phyloP scores from a whole-genome alignment of 1,140 invertebrate genomes.

The Propsilocerus akamusi region DNA sequence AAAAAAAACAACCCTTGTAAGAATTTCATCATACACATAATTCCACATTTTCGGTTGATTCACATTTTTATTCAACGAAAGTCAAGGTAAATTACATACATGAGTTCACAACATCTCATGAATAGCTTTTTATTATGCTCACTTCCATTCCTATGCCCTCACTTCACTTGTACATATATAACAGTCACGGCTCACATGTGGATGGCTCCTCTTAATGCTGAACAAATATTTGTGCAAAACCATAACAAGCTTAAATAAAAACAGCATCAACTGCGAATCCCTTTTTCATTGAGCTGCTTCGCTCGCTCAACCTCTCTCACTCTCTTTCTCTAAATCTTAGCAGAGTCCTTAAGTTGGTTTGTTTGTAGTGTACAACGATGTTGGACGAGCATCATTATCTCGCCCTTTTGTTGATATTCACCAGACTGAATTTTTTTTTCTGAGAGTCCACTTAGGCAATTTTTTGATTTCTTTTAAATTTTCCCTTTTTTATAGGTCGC shows the following conservation, averaged over 20 bases:
- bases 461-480: background rate
- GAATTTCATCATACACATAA: too few relatives aligned
- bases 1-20: background rate
- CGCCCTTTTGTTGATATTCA: too few relatives aligned
- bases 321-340: too few relatives aligned
- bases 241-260: too few relatives aligned
- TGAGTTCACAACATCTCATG: slow-evolving; percentile 3
- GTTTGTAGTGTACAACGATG: too few relatives aligned
- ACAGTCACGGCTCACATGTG: background rate
- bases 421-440: background rate
- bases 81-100: slow-evolving; percentile 6
- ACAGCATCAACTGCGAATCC: too few relatives aligned
- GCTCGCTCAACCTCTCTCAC: too few relatives aligned
- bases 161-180: background rate
- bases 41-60: too few relatives aligned
- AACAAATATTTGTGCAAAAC: background rate
- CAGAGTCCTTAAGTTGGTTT: too few relatives aligned
- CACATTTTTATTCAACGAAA: slow-evolving; percentile 5
- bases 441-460: background rate
- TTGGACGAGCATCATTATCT: too few relatives aligned
- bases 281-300: too few relatives aligned
- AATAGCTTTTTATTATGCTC: background rate
- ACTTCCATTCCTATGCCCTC: background rate
- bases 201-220: background rate
- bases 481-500: slow-evolving; percentile 50